Percentiles rank a stretch among this genome's conserved stretches.
These are phyloP conservation scores for Oncorhynchus gorbuscha DNA, from an alignment of 2,113 vertebrate species.

Conservation along the genomic window DNA sequence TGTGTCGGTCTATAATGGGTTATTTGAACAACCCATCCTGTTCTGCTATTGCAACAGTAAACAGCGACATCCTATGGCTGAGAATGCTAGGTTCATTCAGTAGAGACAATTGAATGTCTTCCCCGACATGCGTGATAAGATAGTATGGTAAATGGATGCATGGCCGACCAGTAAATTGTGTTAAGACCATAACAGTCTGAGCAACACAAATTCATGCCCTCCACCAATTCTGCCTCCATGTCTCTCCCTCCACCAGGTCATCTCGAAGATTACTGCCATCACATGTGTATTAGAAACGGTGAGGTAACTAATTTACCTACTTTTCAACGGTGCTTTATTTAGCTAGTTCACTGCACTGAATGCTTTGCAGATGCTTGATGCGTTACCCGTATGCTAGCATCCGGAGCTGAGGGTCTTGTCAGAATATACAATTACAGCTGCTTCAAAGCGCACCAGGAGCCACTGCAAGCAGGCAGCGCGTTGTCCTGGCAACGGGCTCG, in stretches of 20 bases:
- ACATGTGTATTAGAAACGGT: background rate
- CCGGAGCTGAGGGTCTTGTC: conserved; percentile 8
- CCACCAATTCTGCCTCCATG: background rate
- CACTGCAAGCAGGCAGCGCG: conserved; percentile 21
- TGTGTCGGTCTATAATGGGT: no score
- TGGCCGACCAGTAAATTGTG: no score
- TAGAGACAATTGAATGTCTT: background rate
- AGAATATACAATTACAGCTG: conserved; percentile 44
- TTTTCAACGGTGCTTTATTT: background rate
- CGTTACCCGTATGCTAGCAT: background rate
- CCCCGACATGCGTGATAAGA: no score
- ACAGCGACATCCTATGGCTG: conserved; percentile 65
- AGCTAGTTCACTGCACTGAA: background rate
- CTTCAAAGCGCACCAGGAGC: conserved; percentile 29
- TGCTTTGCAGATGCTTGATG: background rate
- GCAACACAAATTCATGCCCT: no score
- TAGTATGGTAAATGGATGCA: no score
- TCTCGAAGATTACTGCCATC: background rate
- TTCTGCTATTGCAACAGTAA: conserved; percentile 25
- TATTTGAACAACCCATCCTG: background rate
- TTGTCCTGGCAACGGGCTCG: conserved; percentile 67
- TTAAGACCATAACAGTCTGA: no score
- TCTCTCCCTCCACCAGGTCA: background rate
- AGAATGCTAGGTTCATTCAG: background rate
- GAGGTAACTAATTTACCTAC: background rate